Percentiles rank a stretch among this genome's conserved stretches.
These are phyloP conservation scores for Hippopotamyrus pictus DNA, from an alignment of 2,797 vertebrate genomes.

Conservation along the genomic window DNA sequence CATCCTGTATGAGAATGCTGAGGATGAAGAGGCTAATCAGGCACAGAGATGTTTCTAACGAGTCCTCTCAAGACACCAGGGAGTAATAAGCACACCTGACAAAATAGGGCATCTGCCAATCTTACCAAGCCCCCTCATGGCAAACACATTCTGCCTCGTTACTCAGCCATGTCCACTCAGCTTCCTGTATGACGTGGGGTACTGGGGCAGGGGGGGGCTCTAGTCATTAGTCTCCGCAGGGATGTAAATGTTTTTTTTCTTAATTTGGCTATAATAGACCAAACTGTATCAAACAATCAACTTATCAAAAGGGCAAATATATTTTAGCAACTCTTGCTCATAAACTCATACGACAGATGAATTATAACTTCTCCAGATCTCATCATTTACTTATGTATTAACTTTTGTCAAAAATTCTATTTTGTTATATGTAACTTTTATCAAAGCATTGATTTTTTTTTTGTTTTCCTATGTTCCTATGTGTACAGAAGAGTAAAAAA, in stretches of 20 bases:
- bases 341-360: background rate
- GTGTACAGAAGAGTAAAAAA: background rate
- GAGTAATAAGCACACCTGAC: constrained; percentile 27
- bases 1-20: background rate
- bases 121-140: background rate
- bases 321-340: background rate
- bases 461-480: background rate
- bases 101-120: constrained; percentile 23
- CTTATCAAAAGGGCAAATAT: background rate
- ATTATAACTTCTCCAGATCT: background rate
- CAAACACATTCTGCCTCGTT: background rate
- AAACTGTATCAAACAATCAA: background rate
- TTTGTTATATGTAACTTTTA: background rate
- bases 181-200: background rate
- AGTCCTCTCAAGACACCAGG: background rate
- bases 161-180: background rate
- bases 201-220: background rate
- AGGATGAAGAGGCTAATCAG: constrained; percentile 1
- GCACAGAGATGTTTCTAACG: constrained; percentile 2
- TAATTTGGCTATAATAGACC: background rate
- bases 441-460: background rate
- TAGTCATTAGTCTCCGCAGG: background rate
- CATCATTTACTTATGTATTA: background rate
- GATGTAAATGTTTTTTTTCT: background rate
- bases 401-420: background rate